A percentile compares a stretch with the other conserved stretches of the same genome.
Conservation (phyloP, 1,140 invertebrate species). For the Theocolax elegans region DNA sequence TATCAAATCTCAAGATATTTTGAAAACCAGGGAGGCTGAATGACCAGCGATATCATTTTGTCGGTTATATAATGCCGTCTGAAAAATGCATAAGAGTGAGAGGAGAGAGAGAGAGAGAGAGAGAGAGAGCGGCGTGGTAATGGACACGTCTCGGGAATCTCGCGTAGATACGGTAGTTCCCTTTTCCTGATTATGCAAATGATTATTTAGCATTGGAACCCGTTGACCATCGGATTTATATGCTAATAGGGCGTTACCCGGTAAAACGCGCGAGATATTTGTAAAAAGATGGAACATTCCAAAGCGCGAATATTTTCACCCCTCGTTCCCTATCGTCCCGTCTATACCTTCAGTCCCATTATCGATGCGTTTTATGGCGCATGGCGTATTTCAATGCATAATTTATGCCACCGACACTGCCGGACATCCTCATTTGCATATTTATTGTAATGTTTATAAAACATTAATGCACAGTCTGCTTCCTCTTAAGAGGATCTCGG, state of each 20-base stretch:
- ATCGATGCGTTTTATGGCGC: slow-evolving; percentile 44
- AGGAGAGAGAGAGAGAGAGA: no score
- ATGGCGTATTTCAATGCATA: slow-evolving; percentile 47
- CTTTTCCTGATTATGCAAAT: slow-evolving; percentile 43
- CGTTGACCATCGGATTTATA: slow-evolving; percentile 48
- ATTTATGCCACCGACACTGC: slow-evolving; percentile 37
- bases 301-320: slow-evolving; percentile 36
- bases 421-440: slow-evolving; percentile 36
- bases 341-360: slow-evolving; percentile 26
- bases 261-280: slow-evolving; percentile 26
- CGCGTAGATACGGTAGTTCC: background rate
- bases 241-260: slow-evolving; percentile 43
- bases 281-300: slow-evolving; percentile 33
- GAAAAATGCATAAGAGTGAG: slow-evolving; percentile 36
- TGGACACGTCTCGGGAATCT: slow-evolving; percentile 29
- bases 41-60: slow-evolving; percentile 9
- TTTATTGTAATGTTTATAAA: slow-evolving; percentile 41
- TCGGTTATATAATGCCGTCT: slow-evolving; percentile 19
- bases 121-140: no score
- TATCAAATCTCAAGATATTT: slow-evolving; percentile 1
- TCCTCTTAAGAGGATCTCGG: background rate
- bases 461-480: slow-evolving; percentile 25
- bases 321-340: background rate
- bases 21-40: background rate
- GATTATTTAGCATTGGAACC: slow-evolving; percentile 43